Percentiles rank a stretch among this genome's conserved stretches.
These are phyloP conservation scores for Eunapius fragilis DNA, from an alignment of 37 sponge, comb jelly and placozoan species.

Conservation along the genomic window DNA sequence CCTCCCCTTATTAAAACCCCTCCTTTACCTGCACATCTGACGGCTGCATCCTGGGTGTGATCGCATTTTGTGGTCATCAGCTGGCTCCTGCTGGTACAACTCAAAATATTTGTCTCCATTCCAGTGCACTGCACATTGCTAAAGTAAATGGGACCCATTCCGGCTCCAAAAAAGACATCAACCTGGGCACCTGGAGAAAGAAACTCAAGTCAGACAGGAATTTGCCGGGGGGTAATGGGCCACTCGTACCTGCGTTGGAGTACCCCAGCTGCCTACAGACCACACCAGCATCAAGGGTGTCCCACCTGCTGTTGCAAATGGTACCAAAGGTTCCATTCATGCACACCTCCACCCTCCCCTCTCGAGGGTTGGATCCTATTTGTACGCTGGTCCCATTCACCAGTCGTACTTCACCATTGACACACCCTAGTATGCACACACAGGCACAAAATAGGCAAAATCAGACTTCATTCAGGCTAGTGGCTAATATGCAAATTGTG, in stretches of 20 bases:
- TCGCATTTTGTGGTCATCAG: constrained; percentile 25
- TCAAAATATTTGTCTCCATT: constrained; percentile 15
- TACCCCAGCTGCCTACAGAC: neutral
- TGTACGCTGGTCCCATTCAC: constrained; percentile 15
- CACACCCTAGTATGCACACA: constrained; percentile 2
- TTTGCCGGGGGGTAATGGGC: neutral
- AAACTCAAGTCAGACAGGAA: neutral
- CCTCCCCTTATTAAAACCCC: too few relatives aligned
- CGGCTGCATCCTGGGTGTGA: constrained; percentile 43
- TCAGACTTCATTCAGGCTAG: too few relatives aligned
- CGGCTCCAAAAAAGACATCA: neutral
- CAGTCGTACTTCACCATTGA: constrained; percentile 6
- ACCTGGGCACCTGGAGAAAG: neutral
- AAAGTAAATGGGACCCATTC: neutral
- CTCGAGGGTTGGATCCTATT: neutral
- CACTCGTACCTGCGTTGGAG: neutral
- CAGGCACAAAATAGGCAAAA: too few relatives aligned
- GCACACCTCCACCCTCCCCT: constrained; percentile 24
- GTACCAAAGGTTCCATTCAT: neutral
- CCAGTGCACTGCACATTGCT: constrained; percentile 21
- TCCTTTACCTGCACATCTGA: constrained; percentile 27
- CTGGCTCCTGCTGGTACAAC: constrained; percentile 4
- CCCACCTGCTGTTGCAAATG: neutral
- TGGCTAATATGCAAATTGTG: too few relatives aligned
- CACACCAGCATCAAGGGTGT: neutral